These are phyloP conservation scores for Brachypteracias leptosomus DNA, from an alignment of 2,113 vertebrate species.

Conservation along the genomic window DNA sequence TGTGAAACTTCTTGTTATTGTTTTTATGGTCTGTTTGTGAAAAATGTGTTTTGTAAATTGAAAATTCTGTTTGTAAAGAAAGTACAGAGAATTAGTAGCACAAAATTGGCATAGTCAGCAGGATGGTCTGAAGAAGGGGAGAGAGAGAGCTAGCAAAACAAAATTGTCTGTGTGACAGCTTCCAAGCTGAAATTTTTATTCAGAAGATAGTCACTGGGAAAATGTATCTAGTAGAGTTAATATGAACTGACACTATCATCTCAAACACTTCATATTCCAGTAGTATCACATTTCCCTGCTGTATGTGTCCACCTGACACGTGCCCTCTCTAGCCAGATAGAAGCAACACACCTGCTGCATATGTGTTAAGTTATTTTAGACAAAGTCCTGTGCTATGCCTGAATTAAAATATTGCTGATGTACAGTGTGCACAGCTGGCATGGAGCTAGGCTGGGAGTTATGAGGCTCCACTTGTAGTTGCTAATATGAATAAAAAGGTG, in stretches of 20 bases:
- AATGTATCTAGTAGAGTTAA: neutral
- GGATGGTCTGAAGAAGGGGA: too few species aligned
- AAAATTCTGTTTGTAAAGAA: too few species aligned
- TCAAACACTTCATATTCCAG: neutral
- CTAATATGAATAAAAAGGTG: neutral
- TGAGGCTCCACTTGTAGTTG: neutral
- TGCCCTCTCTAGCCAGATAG: neutral
- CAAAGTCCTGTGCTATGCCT: neutral
- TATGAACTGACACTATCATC: neutral
- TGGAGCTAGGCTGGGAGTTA: neutral
- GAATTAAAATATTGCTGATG: neutral
- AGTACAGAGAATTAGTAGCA: too few species aligned
- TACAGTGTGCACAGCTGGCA: neutral
- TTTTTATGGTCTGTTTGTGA: too few species aligned
- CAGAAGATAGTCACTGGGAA: neutral
- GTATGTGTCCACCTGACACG: neutral
- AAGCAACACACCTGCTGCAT: neutral
- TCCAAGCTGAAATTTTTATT: neutral
- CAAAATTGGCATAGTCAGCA: too few species aligned
- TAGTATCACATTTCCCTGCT: neutral
- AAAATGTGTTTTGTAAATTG: too few species aligned
- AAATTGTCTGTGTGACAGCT: neutral
- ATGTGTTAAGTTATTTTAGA: neutral
- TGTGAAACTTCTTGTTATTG: too few species aligned
- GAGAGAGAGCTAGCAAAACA: too few species aligned